Conservation (phyloP, 2,113 vertebrate species). For the Crocuta crocuta region DNA sequence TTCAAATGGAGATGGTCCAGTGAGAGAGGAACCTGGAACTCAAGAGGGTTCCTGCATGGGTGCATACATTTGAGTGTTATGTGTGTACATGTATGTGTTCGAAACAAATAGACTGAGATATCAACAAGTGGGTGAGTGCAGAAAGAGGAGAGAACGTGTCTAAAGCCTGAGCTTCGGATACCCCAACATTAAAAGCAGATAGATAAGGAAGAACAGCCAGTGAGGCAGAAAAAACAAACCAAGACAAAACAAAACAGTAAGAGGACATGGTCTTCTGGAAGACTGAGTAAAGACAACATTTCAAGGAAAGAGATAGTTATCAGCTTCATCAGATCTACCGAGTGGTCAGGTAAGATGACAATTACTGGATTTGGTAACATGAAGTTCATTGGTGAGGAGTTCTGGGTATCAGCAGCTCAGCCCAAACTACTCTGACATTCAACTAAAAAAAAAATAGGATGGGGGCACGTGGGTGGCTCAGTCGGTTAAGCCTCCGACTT, state of each 20-base stretch:
- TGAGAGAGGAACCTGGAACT: background rate
- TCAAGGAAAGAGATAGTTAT: background rate
- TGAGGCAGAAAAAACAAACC: background rate
- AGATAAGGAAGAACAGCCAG: background rate
- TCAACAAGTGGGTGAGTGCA: background rate
- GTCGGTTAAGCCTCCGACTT: too few species aligned
- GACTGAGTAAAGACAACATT: background rate
- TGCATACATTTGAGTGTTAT: background rate
- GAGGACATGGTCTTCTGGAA: background rate
- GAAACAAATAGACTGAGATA: background rate
- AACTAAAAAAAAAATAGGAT: background rate
- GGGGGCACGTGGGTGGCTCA: too few species aligned
- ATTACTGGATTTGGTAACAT: background rate
- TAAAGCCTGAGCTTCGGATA: background rate
- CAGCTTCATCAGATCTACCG: background rate
- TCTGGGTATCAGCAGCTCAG: background rate
- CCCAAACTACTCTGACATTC: background rate
- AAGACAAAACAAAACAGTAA: background rate
- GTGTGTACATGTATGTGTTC: background rate
- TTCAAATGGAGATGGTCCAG: background rate
- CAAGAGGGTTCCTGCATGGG: background rate
- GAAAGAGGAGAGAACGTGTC: background rate
- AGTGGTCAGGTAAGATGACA: background rate
- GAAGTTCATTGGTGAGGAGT: background rate
- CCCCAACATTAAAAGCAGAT: background rate